Base-by-base conservation (phyloP, 2,888 invertebrate genomes). In the Stenichneumon culpator region DNA sequence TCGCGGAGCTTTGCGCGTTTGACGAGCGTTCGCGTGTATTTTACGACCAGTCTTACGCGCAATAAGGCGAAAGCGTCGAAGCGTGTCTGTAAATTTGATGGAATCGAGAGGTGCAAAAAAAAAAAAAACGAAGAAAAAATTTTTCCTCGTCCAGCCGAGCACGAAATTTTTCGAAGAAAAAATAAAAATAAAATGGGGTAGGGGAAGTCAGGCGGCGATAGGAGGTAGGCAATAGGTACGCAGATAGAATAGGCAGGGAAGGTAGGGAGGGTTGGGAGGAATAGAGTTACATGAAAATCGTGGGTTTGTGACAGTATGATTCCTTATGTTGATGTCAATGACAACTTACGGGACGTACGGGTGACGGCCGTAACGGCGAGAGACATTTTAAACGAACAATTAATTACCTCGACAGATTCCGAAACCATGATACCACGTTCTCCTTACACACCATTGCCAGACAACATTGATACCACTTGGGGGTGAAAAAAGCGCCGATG, bases 351-450 rank as follows among this genome's bases (percentile, higher is more conserved):
- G 6, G 9, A 9, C 57, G 25, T 11, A 57, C 22, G 54, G 11
- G 9, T 54, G 22, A 54, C 22, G n/a, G 16, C 3, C 16, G 14
- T 47, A 52, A 19, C 39, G 19, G 9, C 19, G 19, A 52, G 52
- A 7, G 52, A 52, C n/a, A 52, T n/a, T 52, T 52, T 54, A 22
- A 25, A 25, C 60, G 60, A 67, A 9, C 19, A 19, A 11, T 50
- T 16, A 74, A 36, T 90, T 91, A 94, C 93, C 93, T 94, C 93
- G 93, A 93, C 91, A 94, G 91, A 96, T 97, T 97, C 96, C 97
- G 98, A 97, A 99, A 99, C 98, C 98, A 99, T 96, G 96, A 96
- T 96, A 98, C 97, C 95, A 99, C 97, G 96, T 99, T 98, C 96
- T 98, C 98, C 96, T 98, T 98, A 93, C 93, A 98, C 97, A 98